Evolutionary conservation across 2,113 vertebrate species (phyloP), one percentile per base, ranked within the genome.

Genomic region (Calyptomena viridis): DNA sequence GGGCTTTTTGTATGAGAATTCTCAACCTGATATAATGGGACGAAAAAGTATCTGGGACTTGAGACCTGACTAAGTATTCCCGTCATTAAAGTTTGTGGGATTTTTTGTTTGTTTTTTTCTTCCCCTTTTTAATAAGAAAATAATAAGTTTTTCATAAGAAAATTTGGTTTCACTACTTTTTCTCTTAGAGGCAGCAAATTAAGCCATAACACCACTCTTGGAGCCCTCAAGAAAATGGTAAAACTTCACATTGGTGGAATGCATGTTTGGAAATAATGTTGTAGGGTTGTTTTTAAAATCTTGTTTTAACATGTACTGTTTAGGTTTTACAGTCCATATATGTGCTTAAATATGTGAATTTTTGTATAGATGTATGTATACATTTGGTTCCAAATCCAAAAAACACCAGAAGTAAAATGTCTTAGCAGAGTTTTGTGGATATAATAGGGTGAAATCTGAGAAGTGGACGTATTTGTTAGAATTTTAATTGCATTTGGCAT

Each of bases 281-380:
- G 4, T 44, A 52, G 9, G 5, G 1, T 15, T 47, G 1, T 0
- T n/a, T 42, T 56, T 47, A 9, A 53, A 63, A 4, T 53, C 10
- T 46, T 58, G 3, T 47, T 85, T 35, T 67, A 46, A 77, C 44
- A 40, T 20, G 3, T 9, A 4, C 3, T 21, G 1, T 47, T 39
- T 46, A 11, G 49, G 2, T 28, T 63, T 19, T 24, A 31, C 8
- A 37, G 9, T 55, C 7, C 2, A 14, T 50, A 19, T 18, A 10
- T 18, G 4, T 63, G 2, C 25, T 21, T 7, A 4, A 19, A 2
- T 22, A 8, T 30, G 21, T 78, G 9, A 52, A 3, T 62, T 69
- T 16, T 5, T 37, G 11, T 11, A 1, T 9, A 6, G 8, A 7
- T 35, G 1, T 42, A 17, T 14, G 1, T 7, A 52, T 15, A 24